phyloP scores from a whole-genome alignment of 23 tunicate genomes.

The Styela clava region DNA sequence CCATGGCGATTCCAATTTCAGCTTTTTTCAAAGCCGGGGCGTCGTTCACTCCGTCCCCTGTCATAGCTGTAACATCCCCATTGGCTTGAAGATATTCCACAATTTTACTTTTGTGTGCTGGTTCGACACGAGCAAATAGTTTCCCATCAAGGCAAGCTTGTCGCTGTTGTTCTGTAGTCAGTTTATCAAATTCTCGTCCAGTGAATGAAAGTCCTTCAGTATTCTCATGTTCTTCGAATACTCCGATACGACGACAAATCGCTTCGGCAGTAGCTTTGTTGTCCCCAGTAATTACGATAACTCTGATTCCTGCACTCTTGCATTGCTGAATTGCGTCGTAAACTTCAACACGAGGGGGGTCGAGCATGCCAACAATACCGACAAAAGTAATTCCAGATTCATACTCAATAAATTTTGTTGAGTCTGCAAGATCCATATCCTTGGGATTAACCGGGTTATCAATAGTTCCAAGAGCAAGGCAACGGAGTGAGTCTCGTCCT shows the following conservation, averaged over 20 bases:
- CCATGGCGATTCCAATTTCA: conserved; percentile 99
- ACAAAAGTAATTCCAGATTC: conserved; percentile 93
- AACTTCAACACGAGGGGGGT: conserved; percentile 95
- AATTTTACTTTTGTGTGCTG: conserved; percentile 95
- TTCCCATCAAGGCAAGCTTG: conserved; percentile 87
- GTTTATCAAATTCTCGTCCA: conserved; percentile 93
- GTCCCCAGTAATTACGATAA: conserved; percentile 97
- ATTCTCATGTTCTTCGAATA: conserved; percentile 85
- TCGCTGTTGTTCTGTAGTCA: conserved; percentile 53
- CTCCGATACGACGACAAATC: conserved; percentile 92
- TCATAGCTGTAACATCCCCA: conserved; percentile 99
- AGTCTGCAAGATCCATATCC: conserved; percentile 80
- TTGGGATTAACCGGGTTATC: conserved; percentile 58
- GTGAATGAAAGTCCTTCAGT: conserved; percentile 86
- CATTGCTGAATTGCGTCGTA: conserved; percentile 82
- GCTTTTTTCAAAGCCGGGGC: conserved; percentile 98
- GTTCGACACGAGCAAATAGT: conserved; percentile 96
- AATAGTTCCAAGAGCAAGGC: conserved; percentile 87
- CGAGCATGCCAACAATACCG: conserved; percentile 97
- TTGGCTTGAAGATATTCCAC: conserved; percentile 89
- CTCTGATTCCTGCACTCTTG: conserved; percentile 89
- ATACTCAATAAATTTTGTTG: conserved; percentile 73
- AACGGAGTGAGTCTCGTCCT: conserved; percentile 90
- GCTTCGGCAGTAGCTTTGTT: conserved; percentile 99
- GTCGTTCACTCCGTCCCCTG: conserved; percentile 99